phyloP scores from a whole-genome alignment of 2,113 vertebrate species.

The Hippocampus guttulatus region DNA sequence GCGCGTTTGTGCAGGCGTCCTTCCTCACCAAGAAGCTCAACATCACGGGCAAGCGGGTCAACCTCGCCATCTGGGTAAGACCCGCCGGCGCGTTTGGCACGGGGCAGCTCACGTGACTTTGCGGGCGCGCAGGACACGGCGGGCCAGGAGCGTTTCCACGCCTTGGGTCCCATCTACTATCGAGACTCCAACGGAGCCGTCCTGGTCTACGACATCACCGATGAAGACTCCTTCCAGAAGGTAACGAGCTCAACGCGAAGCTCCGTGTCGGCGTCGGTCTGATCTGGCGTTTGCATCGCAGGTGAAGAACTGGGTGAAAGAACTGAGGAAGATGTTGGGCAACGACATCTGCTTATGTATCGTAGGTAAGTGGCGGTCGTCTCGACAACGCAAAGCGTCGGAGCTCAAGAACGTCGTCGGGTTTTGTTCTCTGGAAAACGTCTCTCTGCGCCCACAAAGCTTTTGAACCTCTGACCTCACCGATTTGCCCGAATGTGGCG shows the following conservation, averaged over 20 bases:
- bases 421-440: background rate
- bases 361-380: slow-evolving; percentile 83
- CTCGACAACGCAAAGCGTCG: background rate
- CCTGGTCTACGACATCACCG: slow-evolving; percentile 96
- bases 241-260: slow-evolving; percentile 52
- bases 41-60: slow-evolving; percentile 96
- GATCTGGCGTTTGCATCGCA: slow-evolving; percentile 44
- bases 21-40: slow-evolving; percentile 98
- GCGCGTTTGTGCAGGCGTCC: slow-evolving; percentile 79
- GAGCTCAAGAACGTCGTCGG: background rate
- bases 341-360: slow-evolving; percentile 99
- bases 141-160: slow-evolving; percentile 96
- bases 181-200: slow-evolving; percentile 98
- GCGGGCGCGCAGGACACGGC: slow-evolving; percentile 85
- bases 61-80: slow-evolving; percentile 79
- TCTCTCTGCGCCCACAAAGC: background rate
- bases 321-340: slow-evolving; percentile 98
- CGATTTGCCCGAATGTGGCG: background rate
- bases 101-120: background rate
- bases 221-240: slow-evolving; percentile 99
- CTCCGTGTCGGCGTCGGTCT: background rate
- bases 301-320: slow-evolving; percentile 99
- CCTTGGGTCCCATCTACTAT: slow-evolving; percentile 97
- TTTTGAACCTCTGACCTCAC: background rate
- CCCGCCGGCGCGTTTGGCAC: background rate